phyloP scores from a whole-genome alignment of 1,140 invertebrate genomes.

The Cydia splendana region DNA sequence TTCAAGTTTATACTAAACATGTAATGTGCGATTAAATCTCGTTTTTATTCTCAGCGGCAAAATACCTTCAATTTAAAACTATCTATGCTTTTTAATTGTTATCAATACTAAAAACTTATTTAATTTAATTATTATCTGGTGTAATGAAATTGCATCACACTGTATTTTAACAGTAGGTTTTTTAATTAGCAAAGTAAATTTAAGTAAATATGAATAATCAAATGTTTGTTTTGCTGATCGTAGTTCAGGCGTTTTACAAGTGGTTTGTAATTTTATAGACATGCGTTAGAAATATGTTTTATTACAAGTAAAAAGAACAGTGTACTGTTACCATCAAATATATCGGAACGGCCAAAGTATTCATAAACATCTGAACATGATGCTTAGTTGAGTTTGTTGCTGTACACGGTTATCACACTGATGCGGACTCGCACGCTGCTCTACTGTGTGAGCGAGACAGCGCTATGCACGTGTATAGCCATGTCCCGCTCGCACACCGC shows the following conservation, averaged over 20 bases:
- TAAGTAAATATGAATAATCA: not conserved
- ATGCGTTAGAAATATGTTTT: no score
- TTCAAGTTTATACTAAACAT: not conserved
- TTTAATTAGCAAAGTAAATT: not conserved
- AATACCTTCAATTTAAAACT: not conserved
- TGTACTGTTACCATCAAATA: no score
- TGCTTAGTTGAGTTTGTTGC: no score
- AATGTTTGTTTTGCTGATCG: constrained; percentile 1
- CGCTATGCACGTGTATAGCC: no score
- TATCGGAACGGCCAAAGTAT: no score
- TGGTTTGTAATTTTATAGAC: constrained; percentile 13
- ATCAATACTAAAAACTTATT: not conserved
- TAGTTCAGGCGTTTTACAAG: not conserved
- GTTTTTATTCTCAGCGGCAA: not conserved
- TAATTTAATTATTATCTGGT: not conserved
- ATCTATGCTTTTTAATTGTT: not conserved
- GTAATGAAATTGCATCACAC: constrained; percentile 29
- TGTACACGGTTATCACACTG: no score
- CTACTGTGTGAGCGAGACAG: no score
- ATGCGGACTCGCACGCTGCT: no score
- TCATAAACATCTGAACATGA: no score
- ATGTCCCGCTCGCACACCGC: no score
- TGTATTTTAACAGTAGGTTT: constrained; percentile 10
- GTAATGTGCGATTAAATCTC: not conserved
- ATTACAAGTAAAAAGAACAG: no score